Evolutionary conservation across 2,113 vertebrate species (phyloP).

Genomic region (Orcinus orca): DNA sequence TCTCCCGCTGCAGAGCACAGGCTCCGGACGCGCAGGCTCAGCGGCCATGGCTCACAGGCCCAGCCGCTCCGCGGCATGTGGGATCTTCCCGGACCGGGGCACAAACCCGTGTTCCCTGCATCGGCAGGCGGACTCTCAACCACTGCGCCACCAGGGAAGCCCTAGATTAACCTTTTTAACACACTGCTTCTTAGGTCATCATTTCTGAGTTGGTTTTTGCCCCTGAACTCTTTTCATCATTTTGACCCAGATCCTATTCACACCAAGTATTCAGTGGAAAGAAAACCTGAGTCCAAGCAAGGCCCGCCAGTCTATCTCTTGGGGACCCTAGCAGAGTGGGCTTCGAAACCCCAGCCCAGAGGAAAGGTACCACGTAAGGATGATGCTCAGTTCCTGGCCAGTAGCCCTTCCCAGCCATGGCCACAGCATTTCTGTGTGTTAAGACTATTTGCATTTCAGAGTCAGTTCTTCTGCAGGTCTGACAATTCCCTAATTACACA

Average conservation of each 20-base stretch:
- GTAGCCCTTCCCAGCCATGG: not conserved
- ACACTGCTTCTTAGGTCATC: not conserved
- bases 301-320: not conserved
- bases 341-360: not conserved
- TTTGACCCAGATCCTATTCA: not conserved
- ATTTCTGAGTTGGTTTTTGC: not conserved
- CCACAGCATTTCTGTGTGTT: not conserved
- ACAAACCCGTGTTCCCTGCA: too few species aligned
- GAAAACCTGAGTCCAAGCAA: conserved; percentile 18
- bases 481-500: not conserved
- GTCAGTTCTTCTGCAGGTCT: not conserved
- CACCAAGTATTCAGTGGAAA: not conserved
- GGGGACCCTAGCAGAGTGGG: not conserved
- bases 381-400: not conserved
- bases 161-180: not conserved
- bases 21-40: too few species aligned
- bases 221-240: not conserved
- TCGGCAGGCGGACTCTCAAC: too few species aligned
- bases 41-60: too few species aligned
- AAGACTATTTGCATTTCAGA: not conserved
- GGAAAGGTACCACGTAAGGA: not conserved
- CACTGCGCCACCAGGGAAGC: too few species aligned
- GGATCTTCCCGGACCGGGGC: too few species aligned
- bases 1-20: too few species aligned
- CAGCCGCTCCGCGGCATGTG: too few species aligned